Conservation (phyloP, 2,113 vertebrate genomes). For the Jaculus jaculus region DNA sequence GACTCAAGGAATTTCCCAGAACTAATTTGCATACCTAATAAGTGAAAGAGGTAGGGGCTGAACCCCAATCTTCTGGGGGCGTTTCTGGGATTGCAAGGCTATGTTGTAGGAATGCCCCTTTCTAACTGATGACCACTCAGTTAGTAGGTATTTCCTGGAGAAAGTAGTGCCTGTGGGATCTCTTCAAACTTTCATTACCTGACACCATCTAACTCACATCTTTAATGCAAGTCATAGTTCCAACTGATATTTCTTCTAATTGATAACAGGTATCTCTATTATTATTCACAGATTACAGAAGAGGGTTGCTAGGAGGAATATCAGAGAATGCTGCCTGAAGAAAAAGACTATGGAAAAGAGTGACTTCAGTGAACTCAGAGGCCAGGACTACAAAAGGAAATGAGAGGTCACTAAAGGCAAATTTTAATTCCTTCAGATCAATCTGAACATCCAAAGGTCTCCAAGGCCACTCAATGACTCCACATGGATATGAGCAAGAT, state of each 20-base stretch:
- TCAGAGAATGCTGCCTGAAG: constrained; percentile 19
- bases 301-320: constrained; percentile 44
- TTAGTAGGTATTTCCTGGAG: not conserved
- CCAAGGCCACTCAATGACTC: not conserved
- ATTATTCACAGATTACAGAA: constrained; percentile 51
- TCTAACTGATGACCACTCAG: not conserved
- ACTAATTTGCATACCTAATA: not conserved
- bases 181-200: not conserved
- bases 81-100: not conserved
- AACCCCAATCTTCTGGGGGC: not conserved
- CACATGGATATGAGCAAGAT: not conserved
- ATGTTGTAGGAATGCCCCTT: not conserved
- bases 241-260: not conserved
- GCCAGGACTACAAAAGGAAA: constrained; percentile 21
- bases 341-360: constrained; percentile 15
- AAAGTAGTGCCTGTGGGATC: not conserved
- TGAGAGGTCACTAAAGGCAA: constrained; percentile 18
- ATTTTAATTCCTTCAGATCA: not conserved
- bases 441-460: not conserved
- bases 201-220: not conserved
- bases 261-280: constrained; percentile 36
- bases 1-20: not conserved
- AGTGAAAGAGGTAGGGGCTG: not conserved
- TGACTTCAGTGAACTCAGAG: constrained; percentile 26
- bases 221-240: constrained; percentile 44